These are phyloP conservation scores for Xiphophorus hellerii DNA, from an alignment of 2,113 vertebrate genomes.

Conservation along the genomic window DNA sequence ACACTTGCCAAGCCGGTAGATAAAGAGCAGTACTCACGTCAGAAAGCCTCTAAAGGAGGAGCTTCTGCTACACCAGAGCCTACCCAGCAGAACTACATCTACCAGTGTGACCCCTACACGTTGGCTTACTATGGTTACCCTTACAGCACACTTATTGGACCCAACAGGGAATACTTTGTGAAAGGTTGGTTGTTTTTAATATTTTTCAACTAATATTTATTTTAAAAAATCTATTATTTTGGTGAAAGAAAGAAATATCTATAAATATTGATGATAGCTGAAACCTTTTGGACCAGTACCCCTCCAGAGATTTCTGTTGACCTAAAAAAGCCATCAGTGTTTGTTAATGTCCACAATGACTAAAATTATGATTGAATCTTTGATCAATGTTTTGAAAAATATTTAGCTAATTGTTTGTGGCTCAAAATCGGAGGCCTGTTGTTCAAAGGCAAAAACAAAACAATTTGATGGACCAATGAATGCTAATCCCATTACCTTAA, in stretches of 20 bases:
- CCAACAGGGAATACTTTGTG: slow-evolving; percentile 98
- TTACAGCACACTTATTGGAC: slow-evolving; percentile 94
- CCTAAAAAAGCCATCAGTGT: slow-evolving; percentile 17
- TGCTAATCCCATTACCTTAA: slow-evolving; percentile 66
- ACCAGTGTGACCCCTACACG: slow-evolving; percentile 96
- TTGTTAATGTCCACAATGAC: slow-evolving; percentile 31
- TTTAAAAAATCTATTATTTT: slow-evolving; percentile 14
- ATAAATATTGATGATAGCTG: slow-evolving; percentile 8
- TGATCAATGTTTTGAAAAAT: slow-evolving; percentile 15
- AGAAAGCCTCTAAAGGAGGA: slow-evolving; percentile 93
- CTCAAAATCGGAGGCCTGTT: slow-evolving; percentile 51
- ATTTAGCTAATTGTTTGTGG: slow-evolving; percentile 36
- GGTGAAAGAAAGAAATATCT: slow-evolving; percentile 1
- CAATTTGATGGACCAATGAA: slow-evolving; percentile 62
- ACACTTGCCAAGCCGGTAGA: slow-evolving; percentile 98
- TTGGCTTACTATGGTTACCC: slow-evolving; percentile 96
- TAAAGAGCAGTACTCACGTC: slow-evolving; percentile 97
- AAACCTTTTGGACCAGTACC: slow-evolving; percentile 7
- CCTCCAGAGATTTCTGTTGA: not conserved
- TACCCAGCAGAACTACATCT: slow-evolving; percentile 89
- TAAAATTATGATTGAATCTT: slow-evolving; percentile 42
- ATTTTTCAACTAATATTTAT: not conserved
- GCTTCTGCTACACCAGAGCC: slow-evolving; percentile 74
- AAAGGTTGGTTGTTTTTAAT: slow-evolving; percentile 87
- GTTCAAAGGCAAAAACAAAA: slow-evolving; percentile 31